Conservation (phyloP, 2,888 invertebrate genomes). For the Drosophila cyrtoloma region DNA sequence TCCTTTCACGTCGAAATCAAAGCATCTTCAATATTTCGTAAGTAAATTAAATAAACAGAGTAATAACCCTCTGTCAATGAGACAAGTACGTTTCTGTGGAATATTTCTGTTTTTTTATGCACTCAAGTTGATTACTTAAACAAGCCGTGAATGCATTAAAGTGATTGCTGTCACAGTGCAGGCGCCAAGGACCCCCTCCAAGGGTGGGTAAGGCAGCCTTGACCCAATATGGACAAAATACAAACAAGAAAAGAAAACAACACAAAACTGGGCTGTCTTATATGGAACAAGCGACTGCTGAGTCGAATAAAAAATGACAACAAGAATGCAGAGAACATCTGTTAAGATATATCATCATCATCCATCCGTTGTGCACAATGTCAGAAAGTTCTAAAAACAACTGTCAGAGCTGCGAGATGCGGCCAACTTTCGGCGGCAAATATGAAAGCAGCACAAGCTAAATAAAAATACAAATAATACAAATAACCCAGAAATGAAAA, state of each 20-base stretch:
- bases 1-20: background rate
- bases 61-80: background rate
- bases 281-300: slow-evolving; percentile 50
- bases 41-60: background rate
- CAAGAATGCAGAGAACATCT: slow-evolving; percentile 64
- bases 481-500: slow-evolving; percentile 20
- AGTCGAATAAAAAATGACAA: slow-evolving; percentile 35
- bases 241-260: background rate
- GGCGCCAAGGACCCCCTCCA: slow-evolving; percentile 2
- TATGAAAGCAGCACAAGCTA: slow-evolving; percentile 11
- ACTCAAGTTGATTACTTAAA: slow-evolving; percentile 33
- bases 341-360: slow-evolving; percentile 72
- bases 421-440: slow-evolving; percentile 9
- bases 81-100: background rate
- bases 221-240: slow-evolving; percentile 47
- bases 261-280: background rate
- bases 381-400: slow-evolving; percentile 78
- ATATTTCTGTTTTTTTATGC: slow-evolving; percentile 22
- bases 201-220: slow-evolving; percentile 33
- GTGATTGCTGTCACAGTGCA: slow-evolving; percentile 14
- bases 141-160: background rate
- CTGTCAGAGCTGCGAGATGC: slow-evolving; percentile 50
- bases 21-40: background rate
- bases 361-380: slow-evolving; percentile 62
- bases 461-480: slow-evolving; percentile 25